Evolutionary conservation across 2,113 vertebrate species (phyloP).

Genomic region (Rhagologus leucostigma): DNA sequence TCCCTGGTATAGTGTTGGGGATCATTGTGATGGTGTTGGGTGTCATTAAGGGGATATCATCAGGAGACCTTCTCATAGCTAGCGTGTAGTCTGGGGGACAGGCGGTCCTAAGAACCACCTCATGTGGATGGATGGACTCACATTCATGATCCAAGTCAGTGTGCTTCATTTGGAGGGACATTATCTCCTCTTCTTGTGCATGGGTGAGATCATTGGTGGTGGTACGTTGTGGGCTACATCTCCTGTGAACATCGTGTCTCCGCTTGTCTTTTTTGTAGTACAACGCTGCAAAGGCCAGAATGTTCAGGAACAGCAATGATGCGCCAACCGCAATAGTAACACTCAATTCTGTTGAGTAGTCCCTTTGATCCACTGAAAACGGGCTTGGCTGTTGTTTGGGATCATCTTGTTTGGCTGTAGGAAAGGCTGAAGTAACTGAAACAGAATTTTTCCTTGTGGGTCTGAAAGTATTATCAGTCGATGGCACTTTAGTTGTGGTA

Average conservation of each 20-base stretch:
- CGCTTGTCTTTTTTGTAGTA: slow-evolving; percentile 99
- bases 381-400: slow-evolving; percentile 88
- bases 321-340: slow-evolving; percentile 97
- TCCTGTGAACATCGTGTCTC: slow-evolving; percentile 91
- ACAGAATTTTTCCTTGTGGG: slow-evolving; percentile 88
- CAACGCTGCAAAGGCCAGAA: slow-evolving; percentile 93
- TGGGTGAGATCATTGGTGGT: slow-evolving; percentile 93
- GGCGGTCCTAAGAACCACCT: slow-evolving; percentile 96
- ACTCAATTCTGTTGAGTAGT: slow-evolving; percentile 96
- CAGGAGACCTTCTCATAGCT: slow-evolving; percentile 97
- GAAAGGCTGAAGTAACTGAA: slow-evolving; percentile 90
- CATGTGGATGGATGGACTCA: slow-evolving; percentile 93
- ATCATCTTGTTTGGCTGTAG: slow-evolving; percentile 90
- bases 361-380: slow-evolving; percentile 93
- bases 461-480: slow-evolving; percentile 89
- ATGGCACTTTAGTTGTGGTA: slow-evolving; percentile 96
- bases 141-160: slow-evolving; percentile 96
- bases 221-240: slow-evolving; percentile 93
- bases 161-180: slow-evolving; percentile 99
- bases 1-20: slow-evolving; percentile 95
- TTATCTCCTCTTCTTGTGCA: slow-evolving; percentile 98
- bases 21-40: slow-evolving; percentile 99
- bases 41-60: slow-evolving; percentile 98
- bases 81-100: slow-evolving; percentile 98
- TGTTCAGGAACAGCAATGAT: slow-evolving; percentile 95